Evolutionary conservation across 2,888 invertebrate species (phyloP).

Genomic region (Cantharis nigra): DNA sequence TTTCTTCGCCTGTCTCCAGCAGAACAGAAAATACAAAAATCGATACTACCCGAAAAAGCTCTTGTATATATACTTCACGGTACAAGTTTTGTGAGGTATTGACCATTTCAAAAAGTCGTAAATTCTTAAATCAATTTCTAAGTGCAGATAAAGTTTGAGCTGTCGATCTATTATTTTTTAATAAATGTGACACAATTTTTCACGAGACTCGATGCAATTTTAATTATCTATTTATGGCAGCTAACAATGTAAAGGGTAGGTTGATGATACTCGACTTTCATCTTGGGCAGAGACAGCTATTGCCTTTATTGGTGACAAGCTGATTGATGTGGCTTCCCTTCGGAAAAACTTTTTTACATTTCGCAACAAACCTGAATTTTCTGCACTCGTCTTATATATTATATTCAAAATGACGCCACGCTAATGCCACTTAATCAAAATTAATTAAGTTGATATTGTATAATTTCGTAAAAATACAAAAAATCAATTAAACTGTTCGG

Average conservation of each 20-base stretch:
- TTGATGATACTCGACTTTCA: constrained; percentile 32
- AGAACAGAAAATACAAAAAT: constrained; percentile 49
- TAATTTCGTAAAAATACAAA: too few species aligned
- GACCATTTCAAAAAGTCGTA: background rate
- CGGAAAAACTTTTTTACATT: constrained; percentile 16
- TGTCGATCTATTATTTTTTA: background rate
- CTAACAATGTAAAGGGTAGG: constrained; percentile 20
- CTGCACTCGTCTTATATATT: background rate
- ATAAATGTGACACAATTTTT: background rate
- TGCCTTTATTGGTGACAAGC: constrained; percentile 62
- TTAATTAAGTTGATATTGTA: background rate
- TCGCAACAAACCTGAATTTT: background rate
- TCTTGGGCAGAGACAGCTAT: constrained; percentile 45
- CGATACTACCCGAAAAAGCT: constrained; percentile 48
- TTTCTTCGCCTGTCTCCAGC: constrained; percentile 64
- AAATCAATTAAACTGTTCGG: background rate
- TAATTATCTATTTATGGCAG: background rate
- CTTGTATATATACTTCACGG: constrained; percentile 29
- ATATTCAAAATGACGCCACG: background rate
- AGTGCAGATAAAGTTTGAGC: background rate
- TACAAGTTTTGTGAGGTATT: constrained; percentile 16
- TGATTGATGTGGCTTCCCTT: constrained; percentile 57
- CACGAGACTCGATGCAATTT: background rate
- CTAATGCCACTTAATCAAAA: background rate
- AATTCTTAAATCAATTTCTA: background rate